Base-by-base conservation (phyloP, 2,113 vertebrate genomes). In the Azemiops feae region DNA sequence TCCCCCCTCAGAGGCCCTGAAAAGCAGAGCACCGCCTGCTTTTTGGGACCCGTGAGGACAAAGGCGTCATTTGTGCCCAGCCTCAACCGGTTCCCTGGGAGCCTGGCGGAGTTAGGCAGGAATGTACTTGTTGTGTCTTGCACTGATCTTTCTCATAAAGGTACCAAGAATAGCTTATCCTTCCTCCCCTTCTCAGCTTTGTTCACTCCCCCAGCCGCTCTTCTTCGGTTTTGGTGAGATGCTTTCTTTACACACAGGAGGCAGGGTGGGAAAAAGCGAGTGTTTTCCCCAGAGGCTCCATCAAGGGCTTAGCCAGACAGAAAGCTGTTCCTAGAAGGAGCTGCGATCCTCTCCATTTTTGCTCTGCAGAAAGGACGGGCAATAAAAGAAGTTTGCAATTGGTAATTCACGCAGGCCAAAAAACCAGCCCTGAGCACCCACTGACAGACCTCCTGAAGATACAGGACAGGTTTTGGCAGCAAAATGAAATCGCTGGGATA, bases 41-140 rank as follows among this genome's bases (percentile, higher is more conserved):
- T 60, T 60, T 47, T 3, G 54, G 81, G 55, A 11, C 52, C 55
- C 39, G 34, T 30, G 8, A 25, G 69, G 89, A 90, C 92, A 93
- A 90, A 93, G 55, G 45, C 53, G 0, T 18, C n/a, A 81, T 47
- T 64, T 47, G 20, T 86, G 74, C 54, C 81, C 74, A 93, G 30
- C 88, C 55, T 52, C 88, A 86, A 47, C n/a, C 92, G 1, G 92
- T 93, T 93, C 89, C 92, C 92, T 87, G 81, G 92, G 92, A 90
- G 55, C 57, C 55, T 90, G 92, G 81, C 89, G 53, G 92, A 87
- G 92, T 89, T 20, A 30, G 45, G 92, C 89, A 93, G 89, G 92
- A 93, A 93, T 93, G 89, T 50, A 87, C 89, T 93, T 93, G 92
- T 64, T 93, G 81, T 90, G 92, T 90, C 92, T 93, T 90, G 89